Percentiles rank a stretch among this genome's conserved stretches.
Conservation (phyloP, 2,113 vertebrate genomes). For the Rhinolophus sinicus region DNA sequence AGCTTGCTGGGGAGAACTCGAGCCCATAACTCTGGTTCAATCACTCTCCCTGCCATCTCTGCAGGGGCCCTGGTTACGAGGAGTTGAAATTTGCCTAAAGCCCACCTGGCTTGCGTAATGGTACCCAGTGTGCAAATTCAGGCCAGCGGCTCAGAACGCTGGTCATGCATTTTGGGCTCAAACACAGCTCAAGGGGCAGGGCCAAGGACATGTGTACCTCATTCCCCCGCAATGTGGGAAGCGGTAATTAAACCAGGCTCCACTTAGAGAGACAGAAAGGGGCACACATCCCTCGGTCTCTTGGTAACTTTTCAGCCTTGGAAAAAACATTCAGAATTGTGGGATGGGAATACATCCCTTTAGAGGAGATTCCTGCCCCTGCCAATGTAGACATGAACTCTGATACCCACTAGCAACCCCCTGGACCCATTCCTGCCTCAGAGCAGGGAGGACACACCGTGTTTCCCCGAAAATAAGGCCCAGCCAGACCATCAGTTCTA, state of each 20-base stretch:
- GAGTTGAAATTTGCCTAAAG: conserved; percentile 76
- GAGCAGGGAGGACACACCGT: not conserved
- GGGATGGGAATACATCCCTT: too few relatives aligned
- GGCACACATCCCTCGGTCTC: not conserved
- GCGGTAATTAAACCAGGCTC: conserved; percentile 64
- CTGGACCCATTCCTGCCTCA: not conserved
- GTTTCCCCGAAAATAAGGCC: too few relatives aligned
- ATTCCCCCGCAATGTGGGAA: conserved; percentile 52
- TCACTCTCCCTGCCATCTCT: conserved; percentile 7
- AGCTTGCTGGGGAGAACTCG: not conserved
- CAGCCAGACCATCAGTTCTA: too few relatives aligned
- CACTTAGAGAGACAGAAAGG: conserved; percentile 46
- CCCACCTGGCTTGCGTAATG: conserved; percentile 71
- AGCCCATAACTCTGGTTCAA: conserved; percentile 52
- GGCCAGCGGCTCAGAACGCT: conserved; percentile 66
- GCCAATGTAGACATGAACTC: not conserved
- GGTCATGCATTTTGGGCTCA: conserved; percentile 69
- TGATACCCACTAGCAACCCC: not conserved
- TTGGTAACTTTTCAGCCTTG: conserved; percentile 46
- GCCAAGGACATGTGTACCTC: conserved; percentile 66
- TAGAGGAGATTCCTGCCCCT: not conserved
- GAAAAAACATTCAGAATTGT: not conserved
- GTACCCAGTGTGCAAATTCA: conserved; percentile 72
- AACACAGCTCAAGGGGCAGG: conserved; percentile 67
- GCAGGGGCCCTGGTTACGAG: conserved; percentile 64